A percentile compares a stretch with the other conserved stretches of the same genome.
Evolutionary conservation across 2,888 invertebrate species (phyloP).

Genomic region (Oegoconia quadripuncta): DNA sequence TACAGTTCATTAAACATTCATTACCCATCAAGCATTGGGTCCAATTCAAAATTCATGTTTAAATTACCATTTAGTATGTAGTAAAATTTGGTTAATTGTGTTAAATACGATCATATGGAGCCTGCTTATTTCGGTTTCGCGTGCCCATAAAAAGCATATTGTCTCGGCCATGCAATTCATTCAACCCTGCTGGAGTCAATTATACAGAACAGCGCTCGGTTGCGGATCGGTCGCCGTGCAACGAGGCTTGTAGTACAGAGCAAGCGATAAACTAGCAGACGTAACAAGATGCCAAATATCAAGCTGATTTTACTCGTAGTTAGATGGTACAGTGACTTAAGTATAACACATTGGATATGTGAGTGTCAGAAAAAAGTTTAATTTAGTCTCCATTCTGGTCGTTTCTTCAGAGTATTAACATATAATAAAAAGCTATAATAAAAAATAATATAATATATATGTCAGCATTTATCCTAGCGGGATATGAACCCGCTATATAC

Average conservation of each 20-base stretch:
- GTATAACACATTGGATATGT: too few species aligned
- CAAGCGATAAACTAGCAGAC: too few species aligned
- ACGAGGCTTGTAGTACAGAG: not conserved
- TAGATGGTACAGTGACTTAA: too few species aligned
- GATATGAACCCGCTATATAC: too few species aligned
- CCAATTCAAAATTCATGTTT: not conserved
- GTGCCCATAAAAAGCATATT: slow-evolving; percentile 9
- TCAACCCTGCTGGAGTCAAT: slow-evolving; percentile 32
- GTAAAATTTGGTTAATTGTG: not conserved
- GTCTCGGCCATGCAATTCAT: slow-evolving; percentile 28
- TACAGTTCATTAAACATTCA: slow-evolving; percentile 6
- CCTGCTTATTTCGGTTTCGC: slow-evolving; percentile 7
- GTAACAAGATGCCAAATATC: too few species aligned
- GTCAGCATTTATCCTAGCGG: too few species aligned
- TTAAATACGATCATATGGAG: not conserved
- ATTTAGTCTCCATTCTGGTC: too few species aligned
- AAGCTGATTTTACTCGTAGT: too few species aligned
- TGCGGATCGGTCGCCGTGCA: not conserved
- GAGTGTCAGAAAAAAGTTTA: too few species aligned
- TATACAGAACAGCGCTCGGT: slow-evolving; percentile 32
- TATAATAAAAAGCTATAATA: too few species aligned
- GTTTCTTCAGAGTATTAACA: too few species aligned
- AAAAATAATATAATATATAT: too few species aligned
- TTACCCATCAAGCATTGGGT: slow-evolving; percentile 1
- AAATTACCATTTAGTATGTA: not conserved